Percentiles rank a stretch among this genome's conserved stretches.
Conservation (phyloP, 2,797 vertebrate species). For the Gallinago stenura region DNA sequence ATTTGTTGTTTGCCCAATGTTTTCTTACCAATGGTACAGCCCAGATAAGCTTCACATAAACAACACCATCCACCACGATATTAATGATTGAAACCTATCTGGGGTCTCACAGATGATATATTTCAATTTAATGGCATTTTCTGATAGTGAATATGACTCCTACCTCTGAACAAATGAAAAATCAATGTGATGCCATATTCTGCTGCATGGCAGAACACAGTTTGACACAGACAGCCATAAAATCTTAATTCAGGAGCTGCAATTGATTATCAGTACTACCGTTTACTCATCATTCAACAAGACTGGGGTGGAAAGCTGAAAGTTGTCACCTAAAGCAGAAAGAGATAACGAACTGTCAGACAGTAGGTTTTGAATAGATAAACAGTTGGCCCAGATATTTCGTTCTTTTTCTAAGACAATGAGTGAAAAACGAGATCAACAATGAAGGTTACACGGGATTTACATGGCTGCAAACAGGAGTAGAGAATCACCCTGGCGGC, state of each 20-base stretch:
- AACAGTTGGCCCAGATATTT: neutral
- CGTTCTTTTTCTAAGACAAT: neutral
- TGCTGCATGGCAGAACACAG: neutral
- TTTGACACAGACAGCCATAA: neutral
- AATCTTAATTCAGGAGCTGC: constrained; percentile 1
- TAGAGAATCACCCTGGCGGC: neutral
- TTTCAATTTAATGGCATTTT: constrained; percentile 33
- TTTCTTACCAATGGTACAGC: neutral
- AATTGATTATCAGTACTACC: neutral
- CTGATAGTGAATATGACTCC: neutral
- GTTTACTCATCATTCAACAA: neutral
- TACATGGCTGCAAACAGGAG: neutral
- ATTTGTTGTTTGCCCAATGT: neutral
- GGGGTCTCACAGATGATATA: neutral
- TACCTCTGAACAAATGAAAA: neutral
- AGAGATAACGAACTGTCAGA: neutral
- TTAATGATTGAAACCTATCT: neutral
- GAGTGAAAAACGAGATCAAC: neutral
- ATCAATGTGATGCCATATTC: neutral
- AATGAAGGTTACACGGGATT: neutral
- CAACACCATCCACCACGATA: neutral
- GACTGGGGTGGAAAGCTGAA: neutral
- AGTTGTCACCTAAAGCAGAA: neutral
- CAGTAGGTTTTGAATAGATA: neutral
- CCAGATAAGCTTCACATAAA: neutral